Percentiles rank a stretch among this genome's conserved stretches.
These are phyloP conservation scores for Sitta europaea DNA, from an alignment of 2,113 vertebrate genomes.

Conservation along the genomic window DNA sequence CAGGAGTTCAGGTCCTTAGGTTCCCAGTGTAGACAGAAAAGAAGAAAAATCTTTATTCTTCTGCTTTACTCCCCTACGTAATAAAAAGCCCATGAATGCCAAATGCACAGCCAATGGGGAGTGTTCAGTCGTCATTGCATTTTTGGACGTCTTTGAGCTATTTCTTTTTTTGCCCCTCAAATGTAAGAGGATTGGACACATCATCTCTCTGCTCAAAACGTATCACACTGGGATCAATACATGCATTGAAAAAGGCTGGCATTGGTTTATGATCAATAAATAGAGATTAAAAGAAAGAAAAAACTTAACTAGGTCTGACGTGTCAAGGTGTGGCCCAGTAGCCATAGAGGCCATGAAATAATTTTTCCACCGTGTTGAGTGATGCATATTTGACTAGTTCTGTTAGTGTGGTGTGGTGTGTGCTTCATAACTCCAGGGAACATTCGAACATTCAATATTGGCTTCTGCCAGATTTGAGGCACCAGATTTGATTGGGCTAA, in stretches of 20 bases:
- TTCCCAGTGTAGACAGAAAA: neutral
- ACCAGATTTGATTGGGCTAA: neutral
- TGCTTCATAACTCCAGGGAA: neutral
- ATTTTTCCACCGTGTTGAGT: fast-evolving
- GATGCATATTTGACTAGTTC: neutral
- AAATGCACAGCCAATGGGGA: neutral
- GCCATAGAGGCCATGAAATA: neutral
- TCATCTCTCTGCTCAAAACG: neutral
- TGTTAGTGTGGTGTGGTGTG: neutral
- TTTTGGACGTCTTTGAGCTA: neutral
- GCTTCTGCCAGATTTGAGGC: neutral
- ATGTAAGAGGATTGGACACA: neutral
- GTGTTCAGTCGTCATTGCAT: neutral
- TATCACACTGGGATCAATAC: neutral
- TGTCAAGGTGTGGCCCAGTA: neutral
- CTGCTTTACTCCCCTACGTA: neutral
- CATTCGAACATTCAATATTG: neutral
- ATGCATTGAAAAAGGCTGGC: neutral
- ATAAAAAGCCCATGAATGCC: neutral
- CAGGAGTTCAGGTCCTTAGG: neutral
- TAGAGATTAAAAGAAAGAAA: neutral
- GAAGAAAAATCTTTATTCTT: neutral
- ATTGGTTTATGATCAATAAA: neutral
- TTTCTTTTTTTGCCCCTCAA: neutral
- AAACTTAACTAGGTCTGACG: neutral